phyloP scores from a whole-genome alignment of 2,797 vertebrate genomes.

The Falco cherrug region DNA sequence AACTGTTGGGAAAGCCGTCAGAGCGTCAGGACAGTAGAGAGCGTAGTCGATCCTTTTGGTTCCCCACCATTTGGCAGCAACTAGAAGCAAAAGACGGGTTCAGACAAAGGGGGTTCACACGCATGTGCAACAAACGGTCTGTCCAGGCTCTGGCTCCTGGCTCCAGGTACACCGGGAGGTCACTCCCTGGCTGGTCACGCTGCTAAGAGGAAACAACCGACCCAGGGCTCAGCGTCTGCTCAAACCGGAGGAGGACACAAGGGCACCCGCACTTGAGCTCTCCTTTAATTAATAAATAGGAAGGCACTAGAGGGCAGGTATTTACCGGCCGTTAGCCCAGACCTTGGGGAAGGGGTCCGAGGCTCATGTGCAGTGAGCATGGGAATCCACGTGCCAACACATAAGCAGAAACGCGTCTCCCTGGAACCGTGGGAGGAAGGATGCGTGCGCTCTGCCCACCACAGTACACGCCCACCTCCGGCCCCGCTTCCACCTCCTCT shows the following conservation, averaged over 20 bases:
- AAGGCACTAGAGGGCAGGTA: not conserved
- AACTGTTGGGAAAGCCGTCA: conserved; percentile 96
- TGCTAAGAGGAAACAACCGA: not conserved
- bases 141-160: not conserved
- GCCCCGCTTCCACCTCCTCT: not conserved
- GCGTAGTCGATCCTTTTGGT: conserved; percentile 96
- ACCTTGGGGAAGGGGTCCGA: not conserved
- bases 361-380: not conserved
- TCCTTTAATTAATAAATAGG: not conserved
- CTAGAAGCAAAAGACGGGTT: conserved; percentile 59
- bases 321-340: not conserved
- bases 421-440: not conserved
- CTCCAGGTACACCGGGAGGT: not conserved
- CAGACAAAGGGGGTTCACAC: not conserved
- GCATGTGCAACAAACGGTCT: fast-evolving
- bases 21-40: conserved; percentile 95
- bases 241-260: not conserved
- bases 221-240: not conserved
- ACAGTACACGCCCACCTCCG: fast-evolving
- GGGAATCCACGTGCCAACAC: not conserved
- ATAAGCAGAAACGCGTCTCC: not conserved
- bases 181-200: not conserved
- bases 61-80: conserved; percentile 93
- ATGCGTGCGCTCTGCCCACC: not conserved
- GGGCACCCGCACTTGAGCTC: not conserved